Percentiles rank a stretch among this genome's conserved stretches.
Conservation (phyloP, 1,140 invertebrate species). For the Drosophila chauvacae region DNA sequence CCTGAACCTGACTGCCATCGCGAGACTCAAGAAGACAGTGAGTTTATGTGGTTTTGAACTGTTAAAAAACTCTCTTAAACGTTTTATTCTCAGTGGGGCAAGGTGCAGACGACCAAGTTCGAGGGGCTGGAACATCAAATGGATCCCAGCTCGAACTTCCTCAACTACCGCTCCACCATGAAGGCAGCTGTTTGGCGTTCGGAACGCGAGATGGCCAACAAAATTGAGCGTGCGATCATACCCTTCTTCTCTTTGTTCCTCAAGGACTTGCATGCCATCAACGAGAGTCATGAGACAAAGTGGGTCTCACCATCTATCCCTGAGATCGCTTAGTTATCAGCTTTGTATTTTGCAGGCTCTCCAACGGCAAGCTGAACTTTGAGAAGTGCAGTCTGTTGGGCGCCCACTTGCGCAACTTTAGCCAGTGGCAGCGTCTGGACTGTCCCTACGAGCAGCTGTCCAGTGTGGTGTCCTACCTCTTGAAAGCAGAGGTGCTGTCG, state of each 20-base stretch:
- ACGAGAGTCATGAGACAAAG: constrained; percentile 88
- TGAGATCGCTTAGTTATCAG: neutral
- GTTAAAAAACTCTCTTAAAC: neutral
- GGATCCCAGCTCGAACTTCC: constrained; percentile 95
- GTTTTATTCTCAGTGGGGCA: constrained; percentile 89
- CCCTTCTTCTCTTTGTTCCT: constrained; percentile 96
- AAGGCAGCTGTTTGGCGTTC: constrained; percentile 96
- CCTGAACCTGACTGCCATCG: constrained; percentile 95
- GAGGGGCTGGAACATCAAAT: constrained; percentile 96
- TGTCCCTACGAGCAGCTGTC: constrained; percentile 93
- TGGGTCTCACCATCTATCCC: neutral
- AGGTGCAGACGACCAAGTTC: constrained; percentile 94
- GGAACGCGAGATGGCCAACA: constrained; percentile 90
- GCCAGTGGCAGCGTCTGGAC: constrained; percentile 92
- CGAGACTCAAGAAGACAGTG: constrained; percentile 96
- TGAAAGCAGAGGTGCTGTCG: constrained; percentile 91
- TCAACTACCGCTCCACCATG: constrained; percentile 94
- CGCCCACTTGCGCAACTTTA: constrained; percentile 93
- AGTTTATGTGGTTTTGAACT: constrained; percentile 66
- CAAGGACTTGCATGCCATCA: constrained; percentile 95
- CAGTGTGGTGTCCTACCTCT: constrained; percentile 90
- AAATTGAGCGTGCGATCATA: constrained; percentile 93
- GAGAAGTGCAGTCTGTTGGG: constrained; percentile 94
- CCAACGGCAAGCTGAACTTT: constrained; percentile 93
- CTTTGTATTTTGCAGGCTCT: constrained; percentile 86